These are phyloP conservation scores for Dynastes hyllus DNA, from an alignment of 2,888 invertebrate genomes.

Conservation along the genomic window DNA sequence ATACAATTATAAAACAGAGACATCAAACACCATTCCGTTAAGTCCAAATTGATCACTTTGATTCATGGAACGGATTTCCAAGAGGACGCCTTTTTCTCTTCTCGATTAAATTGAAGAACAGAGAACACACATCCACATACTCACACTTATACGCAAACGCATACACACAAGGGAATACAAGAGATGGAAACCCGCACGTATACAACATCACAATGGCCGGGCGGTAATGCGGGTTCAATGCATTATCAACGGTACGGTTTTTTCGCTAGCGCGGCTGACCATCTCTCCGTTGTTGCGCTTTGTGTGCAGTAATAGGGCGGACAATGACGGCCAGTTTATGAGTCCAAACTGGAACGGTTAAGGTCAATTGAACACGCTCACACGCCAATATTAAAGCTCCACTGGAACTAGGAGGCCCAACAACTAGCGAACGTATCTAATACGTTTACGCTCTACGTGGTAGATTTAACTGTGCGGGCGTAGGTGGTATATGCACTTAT, in stretches of 20 bases:
- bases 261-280: constrained; percentile 9
- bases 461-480: too few relatives aligned
- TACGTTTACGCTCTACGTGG: too few relatives aligned
- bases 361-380: constrained; percentile 47
- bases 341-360: constrained; percentile 44
- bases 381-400: constrained; percentile 44
- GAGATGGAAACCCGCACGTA: background rate
- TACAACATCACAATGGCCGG: constrained; percentile 18
- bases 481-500: too few relatives aligned
- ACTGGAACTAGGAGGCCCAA: background rate
- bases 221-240: constrained; percentile 47
- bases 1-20: too few relatives aligned
- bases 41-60: too few relatives aligned
- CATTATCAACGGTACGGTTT: constrained; percentile 43
- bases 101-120: too few relatives aligned
- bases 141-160: background rate
- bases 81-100: too few relatives aligned
- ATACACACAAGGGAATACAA: background rate
- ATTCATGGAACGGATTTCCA: too few relatives aligned
- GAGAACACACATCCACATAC: too few relatives aligned
- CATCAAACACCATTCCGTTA: too few relatives aligned
- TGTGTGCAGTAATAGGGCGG: constrained; percentile 47
- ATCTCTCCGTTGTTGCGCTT: constrained; percentile 47
- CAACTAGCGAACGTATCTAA: too few relatives aligned
- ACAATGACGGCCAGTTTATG: constrained; percentile 43